Evolutionary conservation across 2,888 invertebrate species (phyloP), one percentile per base, ranked within the genome.

Genomic region (Volucella inflata): DNA sequence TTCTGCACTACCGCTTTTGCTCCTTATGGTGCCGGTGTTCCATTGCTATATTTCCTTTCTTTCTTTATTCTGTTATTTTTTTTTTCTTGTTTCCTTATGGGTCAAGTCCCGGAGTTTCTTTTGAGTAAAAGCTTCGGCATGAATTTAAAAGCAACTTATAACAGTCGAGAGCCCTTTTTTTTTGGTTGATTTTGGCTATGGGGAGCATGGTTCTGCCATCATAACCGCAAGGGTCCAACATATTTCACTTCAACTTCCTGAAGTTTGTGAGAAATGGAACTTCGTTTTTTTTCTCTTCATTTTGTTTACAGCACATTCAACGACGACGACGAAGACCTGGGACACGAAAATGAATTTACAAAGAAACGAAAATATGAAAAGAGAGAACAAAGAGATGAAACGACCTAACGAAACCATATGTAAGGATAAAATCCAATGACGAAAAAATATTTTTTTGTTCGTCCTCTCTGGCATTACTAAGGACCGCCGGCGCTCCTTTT

Each of bases 81-180:
- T 6, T 30, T 2, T 30, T 30, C 6, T 6, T 0, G 4, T 30
- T 30, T 30, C 6, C 6, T 30, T 82, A 72, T 79, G 51, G 83
- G 83, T 83, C 79, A 83, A 83, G 83, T 79, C 79, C 67, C 57
- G 83, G 51, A 74, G 68, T 79, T 83, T 70, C 57, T 83, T 68
- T 83, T 64, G 79, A 83, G 83, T 64, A 83, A 68, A 57, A 68
- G 36, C 79, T 68, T 74, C 50, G 67, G 78, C 55, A 74, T 79
- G 68, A 74, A 74, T 83, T 60, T 79, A 68, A 79, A 83, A 74
- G 79, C 68, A 70, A 9, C 53, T 14, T 62, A 68, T 44, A 82
- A 82, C 48, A 21, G 40, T 59, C 62, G 44, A 16, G 38, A 55
- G 42, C 44, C 42, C n/a, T 51, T 51, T 50, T 40, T 57, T 14